phyloP scores from a whole-genome alignment of 1,140 invertebrate species.

The Macrotrachela quadricornifera region DNA sequence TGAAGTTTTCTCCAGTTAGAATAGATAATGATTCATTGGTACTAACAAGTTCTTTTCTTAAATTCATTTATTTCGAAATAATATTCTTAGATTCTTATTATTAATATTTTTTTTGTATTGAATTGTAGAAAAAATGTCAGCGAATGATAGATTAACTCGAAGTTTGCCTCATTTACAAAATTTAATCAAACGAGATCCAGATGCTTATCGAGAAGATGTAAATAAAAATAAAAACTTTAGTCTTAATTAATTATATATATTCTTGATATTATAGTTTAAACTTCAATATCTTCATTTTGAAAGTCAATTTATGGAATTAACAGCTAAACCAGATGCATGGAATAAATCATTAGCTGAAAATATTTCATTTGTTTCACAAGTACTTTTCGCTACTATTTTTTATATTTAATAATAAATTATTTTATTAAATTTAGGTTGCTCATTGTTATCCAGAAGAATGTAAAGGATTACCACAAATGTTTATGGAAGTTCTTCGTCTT shows the following conservation, averaged over 20 bases:
- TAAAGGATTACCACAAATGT: constrained; percentile 55
- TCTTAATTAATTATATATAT: too few species aligned
- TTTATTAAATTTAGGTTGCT: constrained; percentile 38
- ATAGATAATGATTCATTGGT: too few species aligned
- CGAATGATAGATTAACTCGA: too few species aligned
- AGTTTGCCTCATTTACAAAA: constrained; percentile 87
- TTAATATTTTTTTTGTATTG: too few species aligned
- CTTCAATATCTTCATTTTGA: constrained; percentile 61
- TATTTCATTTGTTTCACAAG: constrained; percentile 63
- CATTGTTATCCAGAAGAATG: constrained; percentile 67
- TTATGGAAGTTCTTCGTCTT: constrained; percentile 61
- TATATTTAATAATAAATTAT: too few species aligned
- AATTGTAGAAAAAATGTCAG: too few species aligned
- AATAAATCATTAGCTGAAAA: constrained; percentile 68
- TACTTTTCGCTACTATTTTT: too few species aligned
- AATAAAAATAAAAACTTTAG: constrained; percentile 3
- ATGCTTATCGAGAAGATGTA: constrained; percentile 76
- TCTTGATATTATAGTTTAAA: constrained; percentile 41
- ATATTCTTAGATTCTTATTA: too few species aligned
- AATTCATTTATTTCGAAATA: too few species aligned
- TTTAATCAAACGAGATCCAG: constrained; percentile 76
- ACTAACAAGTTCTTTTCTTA: too few species aligned
- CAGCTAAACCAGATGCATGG: constrained; percentile 45
- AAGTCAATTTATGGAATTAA: constrained; percentile 51
- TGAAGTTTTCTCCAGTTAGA: too few species aligned